Evolutionary conservation across 2,113 vertebrate genomes (phyloP).

Genomic region (Pseudopodoces humilis): DNA sequence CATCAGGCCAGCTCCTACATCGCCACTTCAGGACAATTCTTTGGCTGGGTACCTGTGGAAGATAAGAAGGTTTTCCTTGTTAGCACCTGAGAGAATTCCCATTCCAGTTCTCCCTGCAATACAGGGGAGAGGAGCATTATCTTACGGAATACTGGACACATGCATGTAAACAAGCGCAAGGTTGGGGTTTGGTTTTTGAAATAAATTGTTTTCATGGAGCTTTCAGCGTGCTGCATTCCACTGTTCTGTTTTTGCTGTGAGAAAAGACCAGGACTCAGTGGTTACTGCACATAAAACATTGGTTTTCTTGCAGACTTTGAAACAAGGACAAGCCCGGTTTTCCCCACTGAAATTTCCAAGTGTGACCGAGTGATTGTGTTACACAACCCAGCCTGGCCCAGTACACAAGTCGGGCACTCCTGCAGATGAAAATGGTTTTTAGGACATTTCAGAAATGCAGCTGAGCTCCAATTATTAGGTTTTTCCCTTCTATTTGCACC

Average conservation of each 20-base stretch:
- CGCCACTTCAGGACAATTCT: conserved; percentile 74
- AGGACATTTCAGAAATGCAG: not conserved
- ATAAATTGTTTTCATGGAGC: not conserved
- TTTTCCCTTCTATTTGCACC: not conserved
- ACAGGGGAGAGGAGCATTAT: not conserved
- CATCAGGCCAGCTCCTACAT: conserved; percentile 69
- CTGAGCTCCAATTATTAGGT: not conserved
- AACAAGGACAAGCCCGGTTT: not conserved
- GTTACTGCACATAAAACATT: rapidly evolving
- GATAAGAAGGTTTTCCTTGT: not conserved
- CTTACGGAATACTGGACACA: rapidly evolving
- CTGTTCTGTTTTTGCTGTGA: not conserved
- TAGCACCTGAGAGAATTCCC: not conserved
- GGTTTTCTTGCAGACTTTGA: not conserved
- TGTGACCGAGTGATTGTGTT: not conserved
- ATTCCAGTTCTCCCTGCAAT: not conserved
- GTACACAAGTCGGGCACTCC: not conserved
- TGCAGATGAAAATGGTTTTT: not conserved
- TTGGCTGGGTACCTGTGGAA: conserved; percentile 62
- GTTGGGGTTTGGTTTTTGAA: not conserved
- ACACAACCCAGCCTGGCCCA: no score
- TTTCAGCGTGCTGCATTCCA: not conserved
- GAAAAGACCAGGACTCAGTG: not conserved
- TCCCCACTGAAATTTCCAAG: not conserved
- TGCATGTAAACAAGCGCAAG: not conserved